Evolutionary conservation across 2,888 invertebrate species (phyloP).

Genomic region (Hydroisotoma schaefferi): DNA sequence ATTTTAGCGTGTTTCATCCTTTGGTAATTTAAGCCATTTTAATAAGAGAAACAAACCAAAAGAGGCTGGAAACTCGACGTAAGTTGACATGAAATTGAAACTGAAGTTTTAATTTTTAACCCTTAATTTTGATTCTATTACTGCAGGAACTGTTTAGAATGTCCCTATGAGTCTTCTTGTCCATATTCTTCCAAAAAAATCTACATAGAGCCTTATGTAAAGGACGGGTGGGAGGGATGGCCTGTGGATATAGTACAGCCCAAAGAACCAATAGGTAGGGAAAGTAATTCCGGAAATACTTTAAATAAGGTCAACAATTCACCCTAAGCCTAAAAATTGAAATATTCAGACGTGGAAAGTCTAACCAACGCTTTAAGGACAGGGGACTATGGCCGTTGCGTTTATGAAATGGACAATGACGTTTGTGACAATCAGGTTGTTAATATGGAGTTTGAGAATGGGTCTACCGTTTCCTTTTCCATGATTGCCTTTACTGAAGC

Average conservation of each 20-base stretch:
- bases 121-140: background rate
- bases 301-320: too few species aligned
- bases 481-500: slow-evolving; percentile 54
- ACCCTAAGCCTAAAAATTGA: background rate
- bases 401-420: slow-evolving; percentile 55
- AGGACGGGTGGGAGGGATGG: slow-evolving; percentile 45
- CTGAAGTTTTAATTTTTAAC: background rate
- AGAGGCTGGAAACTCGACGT: slow-evolving; percentile 49
- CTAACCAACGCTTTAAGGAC: slow-evolving; percentile 43
- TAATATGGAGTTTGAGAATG: slow-evolving; percentile 53
- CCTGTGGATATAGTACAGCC: slow-evolving; percentile 49
- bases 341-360: slow-evolving; percentile 42
- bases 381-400: slow-evolving; percentile 54
- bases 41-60: slow-evolving; percentile 52
- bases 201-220: slow-evolving; percentile 50
- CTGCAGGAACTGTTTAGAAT: slow-evolving; percentile 52
- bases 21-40: slow-evolving; percentile 49
- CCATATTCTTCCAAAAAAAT: slow-evolving; percentile 54
- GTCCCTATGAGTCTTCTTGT: slow-evolving; percentile 52
- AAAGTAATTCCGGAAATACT: too few species aligned
- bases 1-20: slow-evolving; percentile 44
- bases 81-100: background rate
- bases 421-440: slow-evolving; percentile 54
- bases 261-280: slow-evolving; percentile 40
- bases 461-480: slow-evolving; percentile 52